These are phyloP conservation scores for Subacronicta megacephala DNA, from an alignment of 2,888 invertebrate genomes.

Conservation along the genomic window DNA sequence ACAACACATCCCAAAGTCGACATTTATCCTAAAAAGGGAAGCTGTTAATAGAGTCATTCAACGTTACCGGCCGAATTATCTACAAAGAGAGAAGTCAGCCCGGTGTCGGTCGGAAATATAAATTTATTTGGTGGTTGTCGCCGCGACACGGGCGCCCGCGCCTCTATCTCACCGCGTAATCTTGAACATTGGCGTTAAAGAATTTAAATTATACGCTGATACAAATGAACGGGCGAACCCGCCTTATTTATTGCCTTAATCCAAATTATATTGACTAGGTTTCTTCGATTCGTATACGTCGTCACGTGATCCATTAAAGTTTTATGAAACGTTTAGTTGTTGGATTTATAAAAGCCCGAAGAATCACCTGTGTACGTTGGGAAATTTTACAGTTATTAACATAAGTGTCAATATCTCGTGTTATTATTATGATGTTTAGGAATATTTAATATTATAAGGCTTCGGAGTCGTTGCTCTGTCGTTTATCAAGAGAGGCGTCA, in stretches of 20 bases:
- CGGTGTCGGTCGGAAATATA: constrained; percentile 88
- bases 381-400: constrained; percentile 45
- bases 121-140: constrained; percentile 88
- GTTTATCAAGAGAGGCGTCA: constrained; percentile 70
- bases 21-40: constrained; percentile 89
- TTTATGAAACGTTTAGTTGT: constrained; percentile 48
- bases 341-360: constrained; percentile 47
- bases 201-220: constrained; percentile 89
- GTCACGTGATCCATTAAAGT: constrained; percentile 75
- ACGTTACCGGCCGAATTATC: constrained; percentile 89
- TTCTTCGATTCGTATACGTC: constrained; percentile 78
- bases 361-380: constrained; percentile 53
- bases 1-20: constrained; percentile 79
- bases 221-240: constrained; percentile 88
- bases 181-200: constrained; percentile 90
- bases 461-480: constrained; percentile 62
- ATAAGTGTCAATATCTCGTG: constrained; percentile 45
- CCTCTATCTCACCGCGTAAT: constrained; percentile 87
- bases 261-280: constrained; percentile 88
- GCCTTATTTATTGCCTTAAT: constrained; percentile 88
- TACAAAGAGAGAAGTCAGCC: constrained; percentile 86
- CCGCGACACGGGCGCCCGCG: constrained; percentile 86
- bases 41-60: constrained; percentile 90
- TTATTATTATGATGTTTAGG: constrained; percentile 35
- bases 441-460: constrained; percentile 45